Evolutionary conservation across 2,888 invertebrate genomes (phyloP).

Genomic region (Sarcophaga caerulescens): DNA sequence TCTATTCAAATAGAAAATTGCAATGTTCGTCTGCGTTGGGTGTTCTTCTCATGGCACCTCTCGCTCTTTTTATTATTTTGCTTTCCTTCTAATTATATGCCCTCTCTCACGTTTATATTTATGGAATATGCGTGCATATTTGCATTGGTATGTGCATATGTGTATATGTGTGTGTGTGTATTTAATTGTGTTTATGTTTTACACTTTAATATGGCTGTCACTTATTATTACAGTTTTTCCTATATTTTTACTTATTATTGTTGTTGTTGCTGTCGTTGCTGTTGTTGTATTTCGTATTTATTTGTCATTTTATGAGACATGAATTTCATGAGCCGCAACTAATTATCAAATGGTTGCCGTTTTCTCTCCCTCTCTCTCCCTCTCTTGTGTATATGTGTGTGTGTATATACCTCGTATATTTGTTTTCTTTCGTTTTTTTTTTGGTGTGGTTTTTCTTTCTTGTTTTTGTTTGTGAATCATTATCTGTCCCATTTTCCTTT

Average conservation of each 20-base stretch:
- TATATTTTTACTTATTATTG: neutral
- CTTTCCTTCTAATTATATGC: too few relatives aligned
- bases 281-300: neutral
- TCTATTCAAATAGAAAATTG: too few relatives aligned
- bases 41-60: neutral
- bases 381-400: neutral
- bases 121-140: too few relatives aligned
- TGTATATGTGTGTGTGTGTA: constrained; percentile 5
- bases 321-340: constrained; percentile 78
- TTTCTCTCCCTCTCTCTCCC: neutral
- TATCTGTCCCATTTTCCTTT: constrained; percentile 55
- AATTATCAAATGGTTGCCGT: constrained; percentile 76
- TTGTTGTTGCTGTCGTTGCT: constrained; percentile 20
- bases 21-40: too few relatives aligned
- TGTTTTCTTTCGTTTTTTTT: neutral
- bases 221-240: constrained; percentile 2
- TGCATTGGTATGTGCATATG: neutral
- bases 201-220: constrained; percentile 43
- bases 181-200: constrained; percentile 39
- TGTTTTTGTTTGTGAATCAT: constrained; percentile 15
- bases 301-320: constrained; percentile 31
- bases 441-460: neutral
- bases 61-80: neutral
- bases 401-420: neutral
- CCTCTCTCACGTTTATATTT: too few relatives aligned